These are phyloP conservation scores for Tetramorium parvispinum DNA, from an alignment of 1,140 invertebrate species.

Conservation along the genomic window DNA sequence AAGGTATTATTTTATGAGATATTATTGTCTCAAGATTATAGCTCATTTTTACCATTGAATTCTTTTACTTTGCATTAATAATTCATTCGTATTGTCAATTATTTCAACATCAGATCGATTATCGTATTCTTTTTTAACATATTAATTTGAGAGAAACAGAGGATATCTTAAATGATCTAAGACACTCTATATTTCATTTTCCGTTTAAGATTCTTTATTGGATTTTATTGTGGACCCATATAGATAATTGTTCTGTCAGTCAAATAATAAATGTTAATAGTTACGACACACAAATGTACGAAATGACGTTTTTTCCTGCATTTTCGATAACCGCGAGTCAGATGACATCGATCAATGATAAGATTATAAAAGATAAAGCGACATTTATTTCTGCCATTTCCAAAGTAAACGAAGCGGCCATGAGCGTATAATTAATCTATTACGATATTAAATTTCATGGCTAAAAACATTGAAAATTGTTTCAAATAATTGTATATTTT, in stretches of 20 bases:
- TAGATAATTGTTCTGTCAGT: background rate
- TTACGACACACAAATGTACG: background rate
- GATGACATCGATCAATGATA: slow-evolving; percentile 48
- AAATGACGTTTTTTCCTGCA: slow-evolving; percentile 21
- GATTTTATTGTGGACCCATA: background rate
- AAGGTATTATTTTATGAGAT: background rate
- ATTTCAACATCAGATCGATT: background rate
- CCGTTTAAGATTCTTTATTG: background rate
- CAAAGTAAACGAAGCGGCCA: background rate
- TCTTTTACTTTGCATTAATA: background rate
- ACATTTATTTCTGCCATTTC: slow-evolving; percentile 43
- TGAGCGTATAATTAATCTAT: background rate
- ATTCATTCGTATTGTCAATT: background rate
- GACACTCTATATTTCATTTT: background rate
- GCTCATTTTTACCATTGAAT: background rate
- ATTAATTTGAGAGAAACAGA: background rate
- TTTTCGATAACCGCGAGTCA: slow-evolving; percentile 35
- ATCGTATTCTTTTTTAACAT: background rate
- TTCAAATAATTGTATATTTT: background rate
- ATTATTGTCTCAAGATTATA: background rate
- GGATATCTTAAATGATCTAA: background rate
- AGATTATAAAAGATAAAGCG: slow-evolving; percentile 52
- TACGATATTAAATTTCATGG: slow-evolving; percentile 1
- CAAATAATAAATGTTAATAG: background rate
- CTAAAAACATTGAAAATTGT: background rate